These are phyloP conservation scores for Patiria miniata DNA, from an alignment of 35 echinoderm and acorn worm genomes.

Conservation along the genomic window DNA sequence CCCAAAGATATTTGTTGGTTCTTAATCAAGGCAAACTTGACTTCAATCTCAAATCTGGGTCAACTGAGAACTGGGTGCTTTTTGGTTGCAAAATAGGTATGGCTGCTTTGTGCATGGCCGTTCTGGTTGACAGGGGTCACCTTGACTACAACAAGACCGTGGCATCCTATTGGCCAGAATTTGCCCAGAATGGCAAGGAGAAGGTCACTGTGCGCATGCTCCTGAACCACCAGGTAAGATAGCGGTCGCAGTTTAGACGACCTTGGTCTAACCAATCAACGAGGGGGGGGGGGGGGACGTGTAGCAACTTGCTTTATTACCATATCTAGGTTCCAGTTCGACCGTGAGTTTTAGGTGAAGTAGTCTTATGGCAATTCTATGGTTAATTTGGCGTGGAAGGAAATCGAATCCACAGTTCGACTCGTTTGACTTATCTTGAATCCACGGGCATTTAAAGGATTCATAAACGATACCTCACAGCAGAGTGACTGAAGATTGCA, in stretches of 20 bases:
- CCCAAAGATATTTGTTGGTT: too few relatives aligned
- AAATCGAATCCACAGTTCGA: too few relatives aligned
- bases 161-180: slow-evolving; percentile 83
- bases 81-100: slow-evolving; percentile 46
- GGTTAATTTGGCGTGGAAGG: too few relatives aligned
- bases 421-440: too few relatives aligned
- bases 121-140: slow-evolving; percentile 66
- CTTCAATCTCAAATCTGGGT: too few relatives aligned
- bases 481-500: too few relatives aligned
- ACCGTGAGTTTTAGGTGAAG: not conserved
- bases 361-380: too few relatives aligned
- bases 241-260: not conserved
- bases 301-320: not conserved
- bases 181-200: slow-evolving; percentile 79
- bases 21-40: too few relatives aligned
- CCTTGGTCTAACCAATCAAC: not conserved
- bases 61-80: too few relatives aligned
- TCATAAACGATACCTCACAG: too few relatives aligned
- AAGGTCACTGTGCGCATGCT: slow-evolving; percentile 76
- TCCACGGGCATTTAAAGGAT: too few relatives aligned
- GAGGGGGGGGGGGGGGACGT: not conserved
- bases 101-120: slow-evolving; percentile 48
- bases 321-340: not conserved
- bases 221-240: slow-evolving; percentile 74
- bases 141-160: slow-evolving; percentile 78